Evolutionary conservation across 2,113 vertebrate genomes (phyloP).

Genomic region (Xenus cinereus): DNA sequence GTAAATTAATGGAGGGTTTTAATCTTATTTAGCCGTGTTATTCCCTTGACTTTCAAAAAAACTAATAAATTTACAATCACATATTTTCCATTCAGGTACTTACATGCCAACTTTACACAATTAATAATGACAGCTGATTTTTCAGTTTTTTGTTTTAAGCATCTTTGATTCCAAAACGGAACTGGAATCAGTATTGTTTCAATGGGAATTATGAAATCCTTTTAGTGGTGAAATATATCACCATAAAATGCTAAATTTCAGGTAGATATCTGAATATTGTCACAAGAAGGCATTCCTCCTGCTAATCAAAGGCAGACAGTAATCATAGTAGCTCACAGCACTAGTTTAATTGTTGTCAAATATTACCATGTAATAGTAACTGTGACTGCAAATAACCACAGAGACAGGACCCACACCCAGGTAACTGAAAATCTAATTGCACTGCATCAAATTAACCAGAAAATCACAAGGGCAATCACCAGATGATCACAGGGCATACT

Average conservation of each 20-base stretch:
- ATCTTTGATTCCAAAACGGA: not conserved
- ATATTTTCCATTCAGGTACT: not conserved
- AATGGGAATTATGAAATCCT: not conserved
- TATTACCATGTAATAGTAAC: not conserved
- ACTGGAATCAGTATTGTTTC: not conserved
- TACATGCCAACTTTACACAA: not conserved
- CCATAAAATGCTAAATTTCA: not conserved
- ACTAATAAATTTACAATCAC: not conserved
- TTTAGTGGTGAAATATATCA: not conserved
- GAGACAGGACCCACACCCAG: not conserved
- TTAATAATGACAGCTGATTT: not conserved
- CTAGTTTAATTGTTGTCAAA: not conserved
- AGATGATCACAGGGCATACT: not conserved
- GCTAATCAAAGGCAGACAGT: not conserved
- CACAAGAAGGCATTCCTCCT: not conserved
- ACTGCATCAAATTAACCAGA: conserved; percentile 22
- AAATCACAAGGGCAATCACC: conserved; percentile 19
- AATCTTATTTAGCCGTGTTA: not conserved
- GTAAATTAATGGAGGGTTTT: not conserved
- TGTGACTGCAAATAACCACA: not conserved
- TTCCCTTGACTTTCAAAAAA: not conserved
- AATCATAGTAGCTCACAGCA: not conserved
- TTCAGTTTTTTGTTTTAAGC: not conserved
- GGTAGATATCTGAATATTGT: not conserved
- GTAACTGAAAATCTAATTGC: conserved; percentile 21